Evolutionary conservation across 2,797 vertebrate genomes (phyloP).

Genomic region (Nasua narica): DNA sequence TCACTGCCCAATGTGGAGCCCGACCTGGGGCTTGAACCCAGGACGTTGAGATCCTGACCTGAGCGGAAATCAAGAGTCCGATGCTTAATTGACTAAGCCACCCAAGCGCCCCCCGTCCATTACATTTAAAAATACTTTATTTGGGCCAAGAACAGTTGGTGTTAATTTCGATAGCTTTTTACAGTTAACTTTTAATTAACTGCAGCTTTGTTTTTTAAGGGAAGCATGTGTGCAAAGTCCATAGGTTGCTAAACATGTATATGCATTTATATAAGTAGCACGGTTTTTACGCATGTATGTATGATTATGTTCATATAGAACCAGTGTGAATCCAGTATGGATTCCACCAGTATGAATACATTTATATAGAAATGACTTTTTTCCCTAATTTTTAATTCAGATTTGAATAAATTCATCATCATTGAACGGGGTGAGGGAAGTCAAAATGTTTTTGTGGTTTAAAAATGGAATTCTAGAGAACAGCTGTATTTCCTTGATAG

Average conservation of each 20-base stretch:
- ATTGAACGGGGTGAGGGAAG: neutral
- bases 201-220: neutral
- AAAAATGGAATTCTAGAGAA: constrained; percentile 56
- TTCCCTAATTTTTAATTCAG: constrained; percentile 4
- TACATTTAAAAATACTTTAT: neutral
- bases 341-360: constrained; percentile 1
- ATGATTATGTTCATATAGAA: constrained; percentile 31
- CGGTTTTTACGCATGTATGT: neutral
- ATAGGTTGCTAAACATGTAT: neutral
- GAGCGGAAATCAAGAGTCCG: neutral
- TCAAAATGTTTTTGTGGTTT: constrained; percentile 27
- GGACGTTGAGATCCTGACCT: neutral
- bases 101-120: neutral
- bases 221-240: neutral
- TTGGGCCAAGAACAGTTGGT: neutral
- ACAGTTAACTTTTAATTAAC: neutral
- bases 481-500: constrained; percentile 44
- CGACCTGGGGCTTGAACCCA: neutral
- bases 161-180: neutral
- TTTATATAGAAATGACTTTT: neutral
- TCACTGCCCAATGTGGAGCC: neutral
- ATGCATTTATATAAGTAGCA: constrained; percentile 7
- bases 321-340: too few relatives aligned
- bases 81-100: neutral
- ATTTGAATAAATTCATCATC: constrained; percentile 46